These are phyloP conservation scores for Rallus crepitans DNA, from an alignment of 2,797 vertebrate genomes.

Conservation along the genomic window DNA sequence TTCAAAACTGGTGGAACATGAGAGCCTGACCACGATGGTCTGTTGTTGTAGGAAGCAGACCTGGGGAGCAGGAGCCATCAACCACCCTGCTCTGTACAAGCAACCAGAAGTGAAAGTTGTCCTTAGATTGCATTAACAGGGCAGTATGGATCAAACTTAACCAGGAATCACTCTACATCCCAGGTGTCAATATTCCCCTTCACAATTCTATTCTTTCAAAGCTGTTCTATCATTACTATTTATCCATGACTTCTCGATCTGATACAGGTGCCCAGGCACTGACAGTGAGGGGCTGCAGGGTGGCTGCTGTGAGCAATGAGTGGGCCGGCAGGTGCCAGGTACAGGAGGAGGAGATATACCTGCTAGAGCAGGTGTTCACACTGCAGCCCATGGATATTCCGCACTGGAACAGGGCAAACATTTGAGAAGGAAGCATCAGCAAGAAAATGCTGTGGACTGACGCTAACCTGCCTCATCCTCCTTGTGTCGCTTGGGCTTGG, in stretches of 20 bases:
- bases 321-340: too few species aligned
- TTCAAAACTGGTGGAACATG: not conserved
- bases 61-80: not conserved
- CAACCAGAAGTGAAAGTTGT: not conserved
- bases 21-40: not conserved
- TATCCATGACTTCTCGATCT: too few species aligned
- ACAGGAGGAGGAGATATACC: not conserved
- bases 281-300: not conserved
- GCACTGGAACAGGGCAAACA: accelerated
- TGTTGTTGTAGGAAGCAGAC: not conserved
- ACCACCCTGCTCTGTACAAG: not conserved
- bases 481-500: accelerated
- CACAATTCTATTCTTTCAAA: not conserved
- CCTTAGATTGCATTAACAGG: not conserved
- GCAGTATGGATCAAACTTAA: not conserved
- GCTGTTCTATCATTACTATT: not conserved
- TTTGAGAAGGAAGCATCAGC: not conserved
- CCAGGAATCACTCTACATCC: not conserved
- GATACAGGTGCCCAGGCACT: not conserved
- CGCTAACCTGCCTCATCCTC: accelerated
- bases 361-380: not conserved
- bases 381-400: accelerated
- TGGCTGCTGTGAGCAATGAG: accelerated
- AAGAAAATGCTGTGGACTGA: not conserved
- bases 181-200: not conserved